Evolutionary conservation across 2,797 vertebrate species (phyloP), one percentile per base, ranked within the genome.

Genomic region (Myotis findleyi): DNA sequence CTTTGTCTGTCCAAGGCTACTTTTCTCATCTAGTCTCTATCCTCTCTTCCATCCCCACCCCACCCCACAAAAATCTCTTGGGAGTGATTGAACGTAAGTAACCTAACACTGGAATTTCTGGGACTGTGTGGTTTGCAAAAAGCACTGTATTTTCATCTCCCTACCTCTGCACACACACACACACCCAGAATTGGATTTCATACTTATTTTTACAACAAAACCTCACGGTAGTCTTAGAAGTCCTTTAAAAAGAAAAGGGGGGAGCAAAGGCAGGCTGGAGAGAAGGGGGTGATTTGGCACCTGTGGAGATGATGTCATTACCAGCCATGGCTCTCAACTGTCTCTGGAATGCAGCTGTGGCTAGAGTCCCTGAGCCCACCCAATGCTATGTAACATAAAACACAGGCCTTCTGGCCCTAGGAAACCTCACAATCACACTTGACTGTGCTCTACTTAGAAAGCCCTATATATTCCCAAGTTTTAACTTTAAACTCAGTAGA

Each of bases 71-170:
- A 95, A 94, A 76, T 69, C 92, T 93, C 93, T 33, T 59, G 92
- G 79, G 94, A 96, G 73, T 41, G 12, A 94, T 0, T 95, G 77
- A 96, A 92, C 55, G 0, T 25, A 85, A 87, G 93, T 93, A 96
- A 97, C 82, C 92, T 95, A 87, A 95, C 87, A 76, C 91, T 95
- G 75, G 95, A 95, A 96, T 96, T 96, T 91, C 75, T 69, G 89
- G 30, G 30, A 71, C 72, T 44, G 10, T 20, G 38, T 59, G 79
- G 62, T 87, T 95, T 95, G 79, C 41, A 69, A 79, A 95, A 81
- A 64, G 6, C 81, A 83, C 36, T 89, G 23, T 62, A 59, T 3
- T 91, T 77, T 79, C 89, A 92, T 93, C 55, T 91, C 53, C 5
- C 51, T 71, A 69, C 41, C 88, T 73, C 69, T 81, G n/a, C 57